phyloP scores from a whole-genome alignment of 2,113 vertebrate species.

The Pollachius pollachius region DNA sequence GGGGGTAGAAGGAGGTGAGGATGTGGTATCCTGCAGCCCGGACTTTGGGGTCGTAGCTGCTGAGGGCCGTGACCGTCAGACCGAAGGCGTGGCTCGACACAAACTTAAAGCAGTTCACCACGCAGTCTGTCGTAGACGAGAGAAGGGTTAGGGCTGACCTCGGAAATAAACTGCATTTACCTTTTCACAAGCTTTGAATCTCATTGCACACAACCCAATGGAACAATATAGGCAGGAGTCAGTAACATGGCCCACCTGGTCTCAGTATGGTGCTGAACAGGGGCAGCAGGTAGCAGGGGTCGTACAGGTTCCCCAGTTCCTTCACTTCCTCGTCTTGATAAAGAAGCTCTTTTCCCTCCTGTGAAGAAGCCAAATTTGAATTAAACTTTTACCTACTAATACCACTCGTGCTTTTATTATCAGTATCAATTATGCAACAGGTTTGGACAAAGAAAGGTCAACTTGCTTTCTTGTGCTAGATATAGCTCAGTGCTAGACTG shows the following conservation, averaged over 20 bases:
- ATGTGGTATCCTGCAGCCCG: slow-evolving; percentile 82
- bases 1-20: slow-evolving; percentile 82
- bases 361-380: slow-evolving; percentile 19
- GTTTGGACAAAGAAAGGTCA: background rate
- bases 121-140: slow-evolving; percentile 73
- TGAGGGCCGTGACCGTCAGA: slow-evolving; percentile 83
- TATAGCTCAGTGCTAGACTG: too few species aligned
- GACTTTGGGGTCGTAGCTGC: slow-evolving; percentile 86
- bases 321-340: slow-evolving; percentile 57
- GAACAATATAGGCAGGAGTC: too few species aligned
- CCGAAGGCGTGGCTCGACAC: slow-evolving; percentile 85
- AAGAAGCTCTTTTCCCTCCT: slow-evolving; percentile 70
- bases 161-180: too few species aligned
- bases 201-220: too few species aligned
- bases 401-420: too few species aligned
- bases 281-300: slow-evolving; percentile 90
- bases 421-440: too few species aligned
- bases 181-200: too few species aligned
- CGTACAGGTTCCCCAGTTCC: slow-evolving; percentile 77
- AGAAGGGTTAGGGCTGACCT: background rate
- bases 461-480: too few species aligned
- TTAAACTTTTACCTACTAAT: too few species aligned
- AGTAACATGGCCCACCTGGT: slow-evolving; percentile 76
- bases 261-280: slow-evolving; percentile 86
- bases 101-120: slow-evolving; percentile 89